Evolutionary conservation across 2,888 invertebrate species (phyloP).

Genomic region (Vandiemenella viatica): DNA sequence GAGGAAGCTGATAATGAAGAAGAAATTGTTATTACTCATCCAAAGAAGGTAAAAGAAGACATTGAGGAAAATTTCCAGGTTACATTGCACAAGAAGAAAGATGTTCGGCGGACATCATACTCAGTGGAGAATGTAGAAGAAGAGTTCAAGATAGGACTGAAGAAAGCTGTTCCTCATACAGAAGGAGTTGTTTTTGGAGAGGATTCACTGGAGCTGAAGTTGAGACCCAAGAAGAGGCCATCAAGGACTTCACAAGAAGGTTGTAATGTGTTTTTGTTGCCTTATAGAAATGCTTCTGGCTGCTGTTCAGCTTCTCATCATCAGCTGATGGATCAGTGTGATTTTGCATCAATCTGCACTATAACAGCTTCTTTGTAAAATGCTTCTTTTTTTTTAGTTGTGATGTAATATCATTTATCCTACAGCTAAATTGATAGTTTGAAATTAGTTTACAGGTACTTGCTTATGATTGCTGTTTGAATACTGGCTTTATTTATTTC

Average conservation of each 20-base stretch:
- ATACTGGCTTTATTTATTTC: too few relatives aligned
- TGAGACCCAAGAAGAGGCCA: slow-evolving; percentile 47
- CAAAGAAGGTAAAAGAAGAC: slow-evolving; percentile 21
- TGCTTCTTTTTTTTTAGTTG: too few relatives aligned
- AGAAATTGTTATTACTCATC: not conserved
- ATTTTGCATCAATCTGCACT: too few relatives aligned
- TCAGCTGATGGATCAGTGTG: not conserved
- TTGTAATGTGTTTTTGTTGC: slow-evolving; percentile 11
- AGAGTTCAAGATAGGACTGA: slow-evolving; percentile 21
- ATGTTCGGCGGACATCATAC: slow-evolving; percentile 32
- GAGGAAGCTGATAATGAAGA: slow-evolving; percentile 13
- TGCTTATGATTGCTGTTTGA: too few relatives aligned
- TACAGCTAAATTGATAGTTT: too few relatives aligned
- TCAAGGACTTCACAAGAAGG: slow-evolving; percentile 26
- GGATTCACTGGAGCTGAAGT: slow-evolving; percentile 52
- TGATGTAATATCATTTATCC: too few relatives aligned
- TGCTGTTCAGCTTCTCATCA: not conserved
- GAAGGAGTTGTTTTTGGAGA: slow-evolving; percentile 39
- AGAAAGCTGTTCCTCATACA: slow-evolving; percentile 34
- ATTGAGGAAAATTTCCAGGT: slow-evolving; percentile 29
- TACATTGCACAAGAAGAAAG: slow-evolving; percentile 32
- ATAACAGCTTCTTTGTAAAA: too few relatives aligned
- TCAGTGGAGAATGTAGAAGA: slow-evolving; percentile 36
- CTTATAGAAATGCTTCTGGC: not conserved
- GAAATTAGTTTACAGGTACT: too few relatives aligned